Conservation (phyloP, 2,888 invertebrate species). For the Morinoia aosen region DNA sequence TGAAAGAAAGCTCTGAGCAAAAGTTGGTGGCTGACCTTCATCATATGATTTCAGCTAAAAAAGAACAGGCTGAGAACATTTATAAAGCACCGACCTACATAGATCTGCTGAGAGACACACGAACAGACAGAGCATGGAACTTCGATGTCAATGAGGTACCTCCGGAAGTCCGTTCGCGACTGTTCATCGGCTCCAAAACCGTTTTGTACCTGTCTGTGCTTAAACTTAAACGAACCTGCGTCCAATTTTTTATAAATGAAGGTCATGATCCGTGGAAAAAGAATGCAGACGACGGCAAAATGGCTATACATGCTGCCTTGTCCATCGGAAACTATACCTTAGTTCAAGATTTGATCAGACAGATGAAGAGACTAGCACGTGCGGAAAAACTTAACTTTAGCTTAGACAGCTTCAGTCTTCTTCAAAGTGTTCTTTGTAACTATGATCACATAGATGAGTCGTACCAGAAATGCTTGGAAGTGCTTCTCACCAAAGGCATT, state of each 20-base stretch:
- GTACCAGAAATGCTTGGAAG: background rate
- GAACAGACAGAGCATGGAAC: background rate
- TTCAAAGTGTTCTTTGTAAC: background rate
- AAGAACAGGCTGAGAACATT: background rate
- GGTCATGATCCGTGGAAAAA: background rate
- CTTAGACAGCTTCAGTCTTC: background rate
- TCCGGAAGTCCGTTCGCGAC: background rate
- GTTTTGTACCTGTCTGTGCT: constrained; percentile 14
- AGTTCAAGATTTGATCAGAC: background rate
- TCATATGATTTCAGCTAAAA: background rate
- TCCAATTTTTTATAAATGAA: background rate
- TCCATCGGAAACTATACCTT: background rate
- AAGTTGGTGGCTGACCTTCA: background rate
- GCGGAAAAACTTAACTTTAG: background rate
- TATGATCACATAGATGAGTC: background rate
- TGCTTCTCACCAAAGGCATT: background rate
- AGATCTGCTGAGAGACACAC: background rate
- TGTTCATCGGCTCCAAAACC: constrained; percentile 1
- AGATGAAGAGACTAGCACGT: background rate
- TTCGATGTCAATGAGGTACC: background rate
- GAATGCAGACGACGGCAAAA: constrained; percentile 16
- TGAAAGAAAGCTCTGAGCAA: background rate
- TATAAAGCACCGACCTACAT: background rate
- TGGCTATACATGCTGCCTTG: constrained; percentile 13
- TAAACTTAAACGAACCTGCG: background rate